Percentiles rank a stretch among this genome's conserved stretches.
phyloP scores from a whole-genome alignment of 2,797 vertebrate genomes.

The Champsocephalus gunnari region DNA sequence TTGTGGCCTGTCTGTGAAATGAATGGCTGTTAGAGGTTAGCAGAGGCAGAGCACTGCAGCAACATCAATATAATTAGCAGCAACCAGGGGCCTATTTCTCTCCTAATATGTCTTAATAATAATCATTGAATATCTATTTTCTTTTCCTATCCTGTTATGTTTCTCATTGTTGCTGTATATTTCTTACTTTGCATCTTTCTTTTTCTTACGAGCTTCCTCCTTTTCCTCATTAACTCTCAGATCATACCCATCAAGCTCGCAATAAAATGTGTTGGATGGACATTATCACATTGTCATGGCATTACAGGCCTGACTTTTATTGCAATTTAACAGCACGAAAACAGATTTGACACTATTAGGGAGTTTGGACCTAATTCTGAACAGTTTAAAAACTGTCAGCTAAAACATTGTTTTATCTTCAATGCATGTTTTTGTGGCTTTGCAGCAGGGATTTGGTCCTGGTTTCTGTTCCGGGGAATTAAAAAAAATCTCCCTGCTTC shows the following conservation, averaged over 20 bases:
- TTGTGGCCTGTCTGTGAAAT: constrained; percentile 36
- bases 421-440: constrained; percentile 18
- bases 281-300: constrained; percentile 32
- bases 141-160: not conserved
- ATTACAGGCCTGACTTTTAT: not conserved
- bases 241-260: constrained; percentile 17
- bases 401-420: constrained; percentile 14
- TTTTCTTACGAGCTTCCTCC: constrained; percentile 9
- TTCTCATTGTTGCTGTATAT: not conserved
- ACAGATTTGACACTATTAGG: not conserved
- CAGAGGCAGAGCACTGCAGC: constrained; percentile 53
- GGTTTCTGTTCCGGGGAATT: constrained; percentile 54
- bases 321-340: constrained; percentile 8
- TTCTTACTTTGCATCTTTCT: constrained; percentile 19
- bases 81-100: constrained; percentile 24
- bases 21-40: constrained; percentile 47
- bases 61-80: constrained; percentile 58
- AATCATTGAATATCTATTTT: constrained; percentile 31
- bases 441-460: constrained; percentile 34
- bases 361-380: not conserved
- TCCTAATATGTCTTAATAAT: constrained; percentile 29
- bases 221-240: constrained; percentile 31
- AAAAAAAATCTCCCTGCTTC: constrained; percentile 54
- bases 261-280: constrained; percentile 27
- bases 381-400: not conserved